These are phyloP conservation scores for Phymanthus crucifer DNA, from an alignment of 92 coral and sea anemone species.

Conservation along the genomic window DNA sequence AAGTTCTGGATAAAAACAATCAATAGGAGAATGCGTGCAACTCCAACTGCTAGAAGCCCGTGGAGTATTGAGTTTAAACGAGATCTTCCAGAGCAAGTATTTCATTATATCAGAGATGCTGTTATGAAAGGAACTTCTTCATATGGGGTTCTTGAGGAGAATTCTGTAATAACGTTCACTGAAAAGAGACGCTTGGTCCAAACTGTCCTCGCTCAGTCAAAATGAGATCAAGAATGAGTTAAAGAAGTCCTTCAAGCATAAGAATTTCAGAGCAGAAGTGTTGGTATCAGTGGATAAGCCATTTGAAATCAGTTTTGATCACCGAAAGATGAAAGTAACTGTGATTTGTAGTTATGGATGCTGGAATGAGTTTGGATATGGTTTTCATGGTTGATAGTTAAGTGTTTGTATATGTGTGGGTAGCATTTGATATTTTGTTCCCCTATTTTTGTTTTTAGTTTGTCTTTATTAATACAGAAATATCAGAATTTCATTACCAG, in stretches of 20 bases:
- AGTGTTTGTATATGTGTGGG: no score
- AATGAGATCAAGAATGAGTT: constrained; percentile 26
- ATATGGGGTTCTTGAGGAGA: constrained; percentile 40
- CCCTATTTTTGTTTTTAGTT: no score
- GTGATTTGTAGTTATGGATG: constrained; percentile 39
- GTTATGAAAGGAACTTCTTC: constrained; percentile 31
- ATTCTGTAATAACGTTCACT: constrained; percentile 31
- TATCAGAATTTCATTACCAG: no score
- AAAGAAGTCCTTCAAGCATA: constrained; percentile 51
- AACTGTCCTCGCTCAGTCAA: constrained; percentile 36
- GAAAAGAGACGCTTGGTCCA: constrained; percentile 49
- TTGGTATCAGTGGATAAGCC: constrained; percentile 49
- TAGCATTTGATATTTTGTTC: no score
- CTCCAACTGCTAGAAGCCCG: constrained; percentile 54
- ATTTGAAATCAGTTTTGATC: constrained; percentile 42
- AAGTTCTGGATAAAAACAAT: constrained; percentile 50
- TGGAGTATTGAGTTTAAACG: constrained; percentile 63
- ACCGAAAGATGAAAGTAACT: constrained; percentile 41
- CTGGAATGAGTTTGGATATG: constrained; percentile 70
- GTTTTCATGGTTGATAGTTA: constrained; percentile 32
- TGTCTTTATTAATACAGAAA: no score
- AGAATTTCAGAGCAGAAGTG: constrained; percentile 50
- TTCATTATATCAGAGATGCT: constrained; percentile 37
- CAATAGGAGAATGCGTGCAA: constrained; percentile 45
- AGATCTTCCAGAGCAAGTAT: constrained; percentile 54